Base-by-base conservation (phyloP, 2,888 invertebrate genomes). In the Trachelus troglodyta region DNA sequence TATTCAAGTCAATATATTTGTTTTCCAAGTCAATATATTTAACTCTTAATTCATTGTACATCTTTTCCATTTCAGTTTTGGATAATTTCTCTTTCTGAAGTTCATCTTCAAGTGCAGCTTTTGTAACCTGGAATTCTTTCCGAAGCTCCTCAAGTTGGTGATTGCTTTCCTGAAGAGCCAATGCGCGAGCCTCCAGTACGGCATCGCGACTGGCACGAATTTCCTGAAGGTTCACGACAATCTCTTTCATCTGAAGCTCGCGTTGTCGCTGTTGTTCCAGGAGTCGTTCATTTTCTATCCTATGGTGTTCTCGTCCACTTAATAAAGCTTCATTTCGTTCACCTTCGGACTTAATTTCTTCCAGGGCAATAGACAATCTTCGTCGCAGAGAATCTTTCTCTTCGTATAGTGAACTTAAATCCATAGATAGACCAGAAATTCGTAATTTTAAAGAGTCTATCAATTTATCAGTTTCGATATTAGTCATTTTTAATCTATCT, bases 141-240 rank as follows among this genome's bases (percentile, higher is more conserved):
- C 85, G 81, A 23, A 85, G 68, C 12, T 82, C 69, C 11, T 83
- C 79, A 30, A 88, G 76, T 4, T 80, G 81, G 0, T 69, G 23
- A 34, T 75, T 75, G 31, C 85, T 88, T 73, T 89, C 87, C 33
- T 84, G 80, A 0, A 89, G 76, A n/a, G 85, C 83, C 77, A 85
- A 82, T 4, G 82, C 83, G 75, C 88, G 88, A 12, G 85, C 82
- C 69, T 83, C 77, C 75, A 89, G 75, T 12, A 86, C 83, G 15
- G 82, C 82, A 40, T 87, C 87, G 34, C 89, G 90, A 71, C 83
- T 86, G 12, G 77, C 40, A 73, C 83, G 84, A 9, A 87, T 82
- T 77, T 89, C 85, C 35, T 89, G 86, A 6, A 89, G 77, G 81
- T 85, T 87, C 3, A 81, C 68, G 69, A 89, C 86, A 4, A 88